Evolutionary conservation across 2,888 invertebrate species (phyloP).

Genomic region (Agrilus cyanescens): DNA sequence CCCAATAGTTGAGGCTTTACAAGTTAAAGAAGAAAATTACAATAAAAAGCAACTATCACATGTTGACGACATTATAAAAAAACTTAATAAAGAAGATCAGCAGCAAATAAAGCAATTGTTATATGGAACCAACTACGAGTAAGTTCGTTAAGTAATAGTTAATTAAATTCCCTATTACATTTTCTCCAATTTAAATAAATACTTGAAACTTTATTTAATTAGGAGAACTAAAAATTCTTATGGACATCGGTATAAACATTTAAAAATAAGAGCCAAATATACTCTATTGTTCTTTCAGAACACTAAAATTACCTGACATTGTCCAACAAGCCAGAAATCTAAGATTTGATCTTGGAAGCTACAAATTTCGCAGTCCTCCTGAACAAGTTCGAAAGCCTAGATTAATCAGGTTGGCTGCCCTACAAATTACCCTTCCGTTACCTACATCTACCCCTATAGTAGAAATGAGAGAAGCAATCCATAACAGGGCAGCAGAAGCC

Average conservation of each 20-base stretch:
- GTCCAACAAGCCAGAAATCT: not conserved
- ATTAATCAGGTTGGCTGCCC: constrained; percentile 67
- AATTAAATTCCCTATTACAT: too few relatives aligned
- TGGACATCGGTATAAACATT: too few relatives aligned
- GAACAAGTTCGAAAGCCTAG: constrained; percentile 62
- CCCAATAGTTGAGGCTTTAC: too few relatives aligned
- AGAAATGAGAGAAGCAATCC: constrained; percentile 67
- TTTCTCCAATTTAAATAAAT: too few relatives aligned
- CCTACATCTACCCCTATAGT: constrained; percentile 58
- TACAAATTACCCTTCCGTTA: constrained; percentile 78
- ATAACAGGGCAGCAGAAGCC: constrained; percentile 58
- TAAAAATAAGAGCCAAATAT: too few relatives aligned
- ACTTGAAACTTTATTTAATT: too few relatives aligned
- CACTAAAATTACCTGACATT: not conserved
- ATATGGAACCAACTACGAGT: constrained; percentile 63
- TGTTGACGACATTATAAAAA: constrained; percentile 39
- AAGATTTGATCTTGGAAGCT: constrained; percentile 64
- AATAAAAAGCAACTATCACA: constrained; percentile 19
- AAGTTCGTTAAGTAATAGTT: constrained; percentile 26
- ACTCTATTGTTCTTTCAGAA: constrained; percentile 1
- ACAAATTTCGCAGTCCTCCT: constrained; percentile 48
- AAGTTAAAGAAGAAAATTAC: constrained; percentile 13
- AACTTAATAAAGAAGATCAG: constrained; percentile 45
- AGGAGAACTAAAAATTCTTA: too few relatives aligned
- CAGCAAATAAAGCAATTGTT: constrained; percentile 57